Conservation (phyloP, 2,888 invertebrate genomes). For the Molanna angustata region DNA sequence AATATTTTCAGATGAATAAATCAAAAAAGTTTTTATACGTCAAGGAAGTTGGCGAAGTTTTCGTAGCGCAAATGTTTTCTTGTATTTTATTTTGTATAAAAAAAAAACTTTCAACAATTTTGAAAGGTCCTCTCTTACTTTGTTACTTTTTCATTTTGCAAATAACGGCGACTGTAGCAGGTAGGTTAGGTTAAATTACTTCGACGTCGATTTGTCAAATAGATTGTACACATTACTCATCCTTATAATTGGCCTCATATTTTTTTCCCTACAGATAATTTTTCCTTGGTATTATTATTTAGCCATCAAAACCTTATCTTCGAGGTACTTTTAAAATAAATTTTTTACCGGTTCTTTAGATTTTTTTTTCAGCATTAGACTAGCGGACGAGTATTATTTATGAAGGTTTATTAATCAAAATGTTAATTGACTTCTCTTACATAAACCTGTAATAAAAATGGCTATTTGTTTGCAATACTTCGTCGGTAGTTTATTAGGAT, state of each 20-base stretch:
- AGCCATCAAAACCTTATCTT: conserved; percentile 19
- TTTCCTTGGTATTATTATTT: conserved; percentile 13
- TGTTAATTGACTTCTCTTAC: conserved; percentile 22
- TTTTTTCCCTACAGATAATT: conserved; percentile 4
- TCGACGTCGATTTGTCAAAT: background rate
- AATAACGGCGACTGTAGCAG: too few relatives aligned
- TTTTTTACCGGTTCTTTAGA: conserved; percentile 13
- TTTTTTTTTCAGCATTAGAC: conserved; percentile 12
- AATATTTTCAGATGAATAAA: too few relatives aligned
- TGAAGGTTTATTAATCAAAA: conserved; percentile 18
- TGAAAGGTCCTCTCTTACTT: too few relatives aligned
- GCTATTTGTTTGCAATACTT: conserved; percentile 9
- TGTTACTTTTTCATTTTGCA: too few relatives aligned
- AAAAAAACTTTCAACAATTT: too few relatives aligned
- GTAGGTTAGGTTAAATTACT: background rate
- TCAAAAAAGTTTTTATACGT: too few relatives aligned
- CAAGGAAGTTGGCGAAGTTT: too few relatives aligned
- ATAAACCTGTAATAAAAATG: conserved; percentile 15
- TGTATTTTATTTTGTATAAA: too few relatives aligned
- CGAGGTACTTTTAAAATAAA: conserved; percentile 14
- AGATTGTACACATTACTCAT: conserved; percentile 4
- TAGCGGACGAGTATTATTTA: conserved; percentile 11
- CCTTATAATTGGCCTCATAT: conserved; percentile 15
- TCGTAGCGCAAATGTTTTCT: too few relatives aligned
- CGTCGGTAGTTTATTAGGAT: too few relatives aligned